Percentiles rank a stretch among this genome's conserved stretches.
phyloP scores from a whole-genome alignment of 2,797 vertebrate genomes.

The Ateles fusciceps region DNA sequence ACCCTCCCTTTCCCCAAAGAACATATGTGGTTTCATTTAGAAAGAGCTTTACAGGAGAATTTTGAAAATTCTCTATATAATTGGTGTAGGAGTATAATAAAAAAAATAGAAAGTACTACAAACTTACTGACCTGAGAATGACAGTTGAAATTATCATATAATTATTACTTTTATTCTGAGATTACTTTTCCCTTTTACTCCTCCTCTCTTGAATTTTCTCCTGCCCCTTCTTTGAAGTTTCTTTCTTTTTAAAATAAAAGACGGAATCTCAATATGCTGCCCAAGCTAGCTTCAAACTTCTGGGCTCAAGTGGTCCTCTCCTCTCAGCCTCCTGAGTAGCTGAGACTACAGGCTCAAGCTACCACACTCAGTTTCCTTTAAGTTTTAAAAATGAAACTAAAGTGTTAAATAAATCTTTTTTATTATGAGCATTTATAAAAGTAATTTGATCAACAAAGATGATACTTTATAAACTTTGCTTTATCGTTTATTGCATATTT shows the following conservation, averaged over 20 bases:
- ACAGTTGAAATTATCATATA: background rate
- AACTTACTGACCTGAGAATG: background rate
- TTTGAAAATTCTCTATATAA: background rate
- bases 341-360: background rate
- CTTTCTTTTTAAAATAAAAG: background rate
- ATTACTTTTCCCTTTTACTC: background rate
- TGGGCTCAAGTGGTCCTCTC: background rate
- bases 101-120: background rate
- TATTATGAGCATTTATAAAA: background rate
- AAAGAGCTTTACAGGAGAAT: background rate
- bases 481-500: background rate
- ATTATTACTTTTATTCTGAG: background rate
- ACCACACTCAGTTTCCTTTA: background rate
- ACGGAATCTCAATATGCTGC: background rate
- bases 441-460: background rate
- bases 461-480: background rate
- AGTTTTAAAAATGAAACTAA: constrained; percentile 7
- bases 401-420: background rate
- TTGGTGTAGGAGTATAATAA: background rate
- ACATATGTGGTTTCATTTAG: background rate
- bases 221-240: background rate
- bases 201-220: background rate
- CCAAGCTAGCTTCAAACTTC: background rate
- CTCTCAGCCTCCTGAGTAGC: background rate
- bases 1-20: background rate